A percentile compares a stretch with the other conserved stretches of the same genome.
Conservation (phyloP, 2,797 vertebrate genomes). For the Cheirogaleus major region DNA sequence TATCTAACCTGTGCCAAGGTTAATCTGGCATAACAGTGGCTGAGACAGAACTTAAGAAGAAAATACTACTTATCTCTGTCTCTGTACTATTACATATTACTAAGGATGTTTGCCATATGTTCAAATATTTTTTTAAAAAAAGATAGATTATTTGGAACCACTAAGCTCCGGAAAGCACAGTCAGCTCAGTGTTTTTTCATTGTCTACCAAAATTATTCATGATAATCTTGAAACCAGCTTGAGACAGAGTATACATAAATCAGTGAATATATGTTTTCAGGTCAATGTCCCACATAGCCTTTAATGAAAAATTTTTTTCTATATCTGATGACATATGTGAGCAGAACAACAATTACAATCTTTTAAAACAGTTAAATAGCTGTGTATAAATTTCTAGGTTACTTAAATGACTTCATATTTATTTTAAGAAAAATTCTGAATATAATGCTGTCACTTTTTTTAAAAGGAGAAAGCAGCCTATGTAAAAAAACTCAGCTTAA, state of each 20-base stretch:
- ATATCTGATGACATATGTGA: background rate
- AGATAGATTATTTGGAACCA: background rate
- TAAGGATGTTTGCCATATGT: background rate
- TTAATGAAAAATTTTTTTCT: conserved; percentile 21
- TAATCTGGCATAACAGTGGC: background rate
- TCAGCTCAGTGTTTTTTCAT: background rate
- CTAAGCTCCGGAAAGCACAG: background rate
- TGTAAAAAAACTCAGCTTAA: conserved; percentile 6
- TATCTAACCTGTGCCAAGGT: background rate
- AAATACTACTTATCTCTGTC: background rate
- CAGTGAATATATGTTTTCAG: background rate
- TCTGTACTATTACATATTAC: background rate
- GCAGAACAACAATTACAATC: background rate
- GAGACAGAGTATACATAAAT: background rate
- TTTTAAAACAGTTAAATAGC: background rate
- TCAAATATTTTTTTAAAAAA: conserved; percentile 36
- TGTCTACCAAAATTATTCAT: conserved; percentile 12
- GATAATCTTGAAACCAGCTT: background rate
- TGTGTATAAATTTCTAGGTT: background rate
- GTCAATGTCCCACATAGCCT: background rate
- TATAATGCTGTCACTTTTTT: conserved; percentile 1
- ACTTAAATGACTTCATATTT: conserved; percentile 5
- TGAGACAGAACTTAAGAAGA: background rate
- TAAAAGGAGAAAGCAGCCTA: background rate
- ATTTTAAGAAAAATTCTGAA: conserved; percentile 18